Percentiles rank a stretch among this genome's conserved stretches.
phyloP scores from a whole-genome alignment of 2,888 invertebrate species.

The Pseudeuparius sepicola region DNA sequence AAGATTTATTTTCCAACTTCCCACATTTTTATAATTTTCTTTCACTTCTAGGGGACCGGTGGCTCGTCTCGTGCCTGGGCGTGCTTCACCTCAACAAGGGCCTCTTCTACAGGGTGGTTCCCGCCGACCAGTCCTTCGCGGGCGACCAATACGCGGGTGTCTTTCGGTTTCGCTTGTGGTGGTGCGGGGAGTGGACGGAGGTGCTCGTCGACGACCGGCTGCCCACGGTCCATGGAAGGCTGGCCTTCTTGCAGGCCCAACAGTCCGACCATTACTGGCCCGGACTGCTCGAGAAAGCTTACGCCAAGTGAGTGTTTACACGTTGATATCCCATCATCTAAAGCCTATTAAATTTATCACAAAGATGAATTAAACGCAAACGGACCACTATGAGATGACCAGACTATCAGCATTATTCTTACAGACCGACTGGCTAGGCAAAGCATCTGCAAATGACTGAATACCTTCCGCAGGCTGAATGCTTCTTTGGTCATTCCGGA shows the following conservation, averaged over 20 bases:
- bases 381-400: too few species aligned
- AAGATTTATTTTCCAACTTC: too few species aligned
- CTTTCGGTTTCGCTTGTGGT: constrained; percentile 85
- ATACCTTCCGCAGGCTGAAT: too few species aligned
- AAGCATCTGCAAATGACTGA: too few species aligned
- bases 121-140: constrained; percentile 77
- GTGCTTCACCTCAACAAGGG: constrained; percentile 77
- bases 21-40: too few species aligned
- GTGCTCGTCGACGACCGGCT: constrained; percentile 81
- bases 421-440: too few species aligned
- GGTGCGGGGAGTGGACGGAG: constrained; percentile 90
- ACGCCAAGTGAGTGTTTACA: constrained; percentile 73
- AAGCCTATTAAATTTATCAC: too few species aligned
- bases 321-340: too few species aligned
- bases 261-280: constrained; percentile 82
- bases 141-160: constrained; percentile 63
- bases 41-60: constrained; percentile 64
- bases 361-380: too few species aligned
- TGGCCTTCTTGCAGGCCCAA: constrained; percentile 77
- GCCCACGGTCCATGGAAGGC: constrained; percentile 76
- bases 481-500: too few species aligned
- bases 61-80: constrained; percentile 83
- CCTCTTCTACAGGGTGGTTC: constrained; percentile 82
- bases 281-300: constrained; percentile 82
- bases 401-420: too few species aligned